Evolutionary conservation across 2,888 invertebrate genomes (phyloP).

Genomic region (Euzetes globulus): DNA sequence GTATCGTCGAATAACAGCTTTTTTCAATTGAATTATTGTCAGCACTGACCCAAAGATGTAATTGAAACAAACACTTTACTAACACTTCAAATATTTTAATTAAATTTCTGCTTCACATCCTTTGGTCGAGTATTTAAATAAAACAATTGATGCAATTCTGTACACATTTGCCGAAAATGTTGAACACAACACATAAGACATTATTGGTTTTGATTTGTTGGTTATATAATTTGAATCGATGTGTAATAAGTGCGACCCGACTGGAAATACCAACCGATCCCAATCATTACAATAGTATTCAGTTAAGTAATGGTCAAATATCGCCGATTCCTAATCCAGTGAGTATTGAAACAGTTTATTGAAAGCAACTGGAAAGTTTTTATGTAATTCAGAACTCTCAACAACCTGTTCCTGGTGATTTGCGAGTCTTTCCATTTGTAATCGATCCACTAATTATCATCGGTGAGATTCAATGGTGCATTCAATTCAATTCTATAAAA

Average conservation of each 20-base stretch:
- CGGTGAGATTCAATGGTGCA: not conserved
- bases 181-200: not conserved
- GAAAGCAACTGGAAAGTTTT: not conserved
- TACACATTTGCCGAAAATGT: not conserved
- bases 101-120: constrained; percentile 22
- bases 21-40: not conserved
- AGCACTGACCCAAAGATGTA: constrained; percentile 9
- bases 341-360: not conserved
- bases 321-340: not conserved
- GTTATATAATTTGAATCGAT: not conserved
- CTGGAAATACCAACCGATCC: not conserved
- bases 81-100: constrained; percentile 3
- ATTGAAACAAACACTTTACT: not conserved
- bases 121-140: constrained; percentile 16
- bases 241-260: not conserved
- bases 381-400: not conserved
- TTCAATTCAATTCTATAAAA: not conserved
- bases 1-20: not conserved
- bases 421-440: constrained; percentile 33
- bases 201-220: not conserved
- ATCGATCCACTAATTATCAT: constrained; percentile 35
- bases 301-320: not conserved
- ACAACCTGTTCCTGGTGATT: not conserved
- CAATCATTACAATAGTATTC: not conserved
- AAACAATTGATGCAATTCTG: not conserved